Conservation (phyloP, 2,888 invertebrate genomes). For the Falcaria lacertinaria region DNA sequence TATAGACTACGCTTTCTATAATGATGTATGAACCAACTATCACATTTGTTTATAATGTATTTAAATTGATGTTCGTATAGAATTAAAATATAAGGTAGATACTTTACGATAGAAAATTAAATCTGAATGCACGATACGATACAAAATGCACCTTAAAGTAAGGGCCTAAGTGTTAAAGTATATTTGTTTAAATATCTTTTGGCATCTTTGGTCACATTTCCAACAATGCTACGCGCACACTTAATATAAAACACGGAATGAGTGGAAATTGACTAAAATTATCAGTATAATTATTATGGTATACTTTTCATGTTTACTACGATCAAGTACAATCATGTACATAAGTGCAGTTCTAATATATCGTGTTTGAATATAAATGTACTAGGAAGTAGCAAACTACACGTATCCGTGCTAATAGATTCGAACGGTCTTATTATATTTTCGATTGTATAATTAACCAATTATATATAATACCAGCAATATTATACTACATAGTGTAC, state of each 20-base stretch:
- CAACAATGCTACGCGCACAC: not conserved
- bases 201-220: conserved; percentile 30
- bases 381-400: no score
- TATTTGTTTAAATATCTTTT: conserved; percentile 34
- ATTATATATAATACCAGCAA: conserved; percentile 50
- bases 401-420: no score
- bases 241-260: not conserved
- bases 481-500: conserved; percentile 62
- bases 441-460: conserved; percentile 11
- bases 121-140: conserved; percentile 1
- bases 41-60: no score
- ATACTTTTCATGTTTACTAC: not conserved
- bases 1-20: conserved; percentile 13
- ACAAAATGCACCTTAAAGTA: conserved; percentile 20
- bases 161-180: conserved; percentile 54
- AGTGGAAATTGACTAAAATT: not conserved
- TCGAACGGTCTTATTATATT: conserved; percentile 27
- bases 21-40: not conserved
- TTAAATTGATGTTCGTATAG: no score
- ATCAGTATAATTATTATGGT: not conserved
- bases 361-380: no score
- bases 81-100: no score
- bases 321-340: not conserved
- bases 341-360: no score
- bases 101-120: no score